Evolutionary conservation across 2,888 invertebrate genomes (phyloP), one percentile per base, ranked within the genome.

Genomic region (Eulithis prunata): DNA sequence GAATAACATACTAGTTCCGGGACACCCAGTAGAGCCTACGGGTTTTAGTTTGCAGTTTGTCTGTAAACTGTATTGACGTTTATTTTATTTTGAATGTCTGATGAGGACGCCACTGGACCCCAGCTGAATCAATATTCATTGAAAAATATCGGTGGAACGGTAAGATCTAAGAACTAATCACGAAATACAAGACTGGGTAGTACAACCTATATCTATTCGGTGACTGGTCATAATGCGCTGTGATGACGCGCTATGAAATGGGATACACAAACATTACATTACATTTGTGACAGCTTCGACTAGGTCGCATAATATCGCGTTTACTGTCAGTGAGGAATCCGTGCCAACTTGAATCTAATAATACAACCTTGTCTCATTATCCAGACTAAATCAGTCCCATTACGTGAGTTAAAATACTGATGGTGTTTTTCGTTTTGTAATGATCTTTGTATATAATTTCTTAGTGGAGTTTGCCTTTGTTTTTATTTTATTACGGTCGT

Each of bases 301-400:
- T 78, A 79, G 78, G 55, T 75, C 78, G 72, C 82, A 82, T 86
- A 83, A 83, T 80, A 86, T 83, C 82, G 75, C 79, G 71, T 75
- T 62, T 56, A 45, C 68, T 77, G 81, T 83, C 77, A 78, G 74
- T 71, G 71, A 80, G 77, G 81, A 85, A 88, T 82, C 80, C 60
- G 82, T 89, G 88, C 83, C 88, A 87, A 79, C 32, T 59, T 32
- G 45, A 11, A 83, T 66, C 67, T 71, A 70, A 68, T 79, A 75
- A 79, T 78, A 71, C 75, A 63, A 65, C 62, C 43, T 58, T 49
- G 62, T 60, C 53, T 62, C 52, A 51, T 59, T 64, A 62, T 56
- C 66, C 51, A 54, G 57, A 61, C 62, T 41, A 52, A 59, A 52
- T 32, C 14, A 43, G 58, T 51, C 51, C 11, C 12, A 56, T 45